These are phyloP conservation scores for Epizoanthus stellaris DNA, from an alignment of 92 coral and sea anemone genomes.

Conservation along the genomic window DNA sequence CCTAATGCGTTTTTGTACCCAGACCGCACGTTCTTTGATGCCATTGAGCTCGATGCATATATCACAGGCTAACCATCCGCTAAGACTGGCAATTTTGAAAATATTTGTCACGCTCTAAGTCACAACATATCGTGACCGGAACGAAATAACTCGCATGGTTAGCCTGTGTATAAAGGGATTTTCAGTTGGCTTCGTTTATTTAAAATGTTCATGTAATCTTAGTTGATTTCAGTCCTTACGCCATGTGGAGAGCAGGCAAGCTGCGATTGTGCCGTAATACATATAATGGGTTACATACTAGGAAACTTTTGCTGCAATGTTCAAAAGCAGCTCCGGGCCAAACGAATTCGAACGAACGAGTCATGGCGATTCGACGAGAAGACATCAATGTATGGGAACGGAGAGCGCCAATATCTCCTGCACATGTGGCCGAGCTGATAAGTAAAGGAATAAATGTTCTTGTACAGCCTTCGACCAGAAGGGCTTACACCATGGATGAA, in stretches of 20 bases:
- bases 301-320: slow-evolving; percentile 21
- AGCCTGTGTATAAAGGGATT: too few relatives aligned
- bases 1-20: too few relatives aligned
- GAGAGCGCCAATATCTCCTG: slow-evolving; percentile 93
- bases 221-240: neutral
- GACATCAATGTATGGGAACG: slow-evolving; percentile 99
- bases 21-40: too few relatives aligned
- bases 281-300: slow-evolving; percentile 5
- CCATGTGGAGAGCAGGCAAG: slow-evolving; percentile 24
- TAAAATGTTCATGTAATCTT: too few relatives aligned
- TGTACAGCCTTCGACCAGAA: slow-evolving; percentile 96
- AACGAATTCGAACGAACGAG: slow-evolving; percentile 50
- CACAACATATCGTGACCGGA: too few relatives aligned
- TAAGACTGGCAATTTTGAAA: too few relatives aligned
- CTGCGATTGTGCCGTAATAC: slow-evolving; percentile 4
- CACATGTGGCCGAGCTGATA: slow-evolving; percentile 95
- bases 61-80: too few relatives aligned
- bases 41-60: too few relatives aligned
- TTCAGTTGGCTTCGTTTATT: too few relatives aligned
- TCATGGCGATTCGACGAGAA: slow-evolving; percentile 96
- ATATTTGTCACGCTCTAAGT: too few relatives aligned
- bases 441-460: slow-evolving; percentile 90
- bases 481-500: slow-evolving; percentile 98
- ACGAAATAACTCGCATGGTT: too few relatives aligned
- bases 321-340: slow-evolving; percentile 32